Evolutionary conservation across 2,113 vertebrate species (phyloP).

Genomic region (cattle (Bos taurus)): ARS-UCD2.0 NC_037334.1:49450001-49450500

Average conservation of each 20-base stretch:
- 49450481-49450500: background rate
- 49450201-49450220: background rate
- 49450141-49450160: background rate
- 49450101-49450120: background rate
- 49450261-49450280: background rate
- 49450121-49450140: background rate
- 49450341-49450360: background rate
- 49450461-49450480: background rate
- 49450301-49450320: background rate
- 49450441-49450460: background rate
- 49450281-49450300: background rate
- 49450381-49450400: background rate
- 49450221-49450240: background rate
- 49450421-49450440: background rate
- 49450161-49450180: background rate
- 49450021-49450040: background rate
- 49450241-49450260: background rate
- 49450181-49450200: background rate
- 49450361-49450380: background rate
- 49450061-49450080: background rate
- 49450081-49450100: background rate
- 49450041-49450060: background rate
- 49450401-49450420: background rate
- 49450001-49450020: background rate
- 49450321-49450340: background rate